Percentiles rank a stretch among this genome's conserved stretches.
phyloP scores from a whole-genome alignment of 2,888 invertebrate genomes.

The Calameuta pallipes region DNA sequence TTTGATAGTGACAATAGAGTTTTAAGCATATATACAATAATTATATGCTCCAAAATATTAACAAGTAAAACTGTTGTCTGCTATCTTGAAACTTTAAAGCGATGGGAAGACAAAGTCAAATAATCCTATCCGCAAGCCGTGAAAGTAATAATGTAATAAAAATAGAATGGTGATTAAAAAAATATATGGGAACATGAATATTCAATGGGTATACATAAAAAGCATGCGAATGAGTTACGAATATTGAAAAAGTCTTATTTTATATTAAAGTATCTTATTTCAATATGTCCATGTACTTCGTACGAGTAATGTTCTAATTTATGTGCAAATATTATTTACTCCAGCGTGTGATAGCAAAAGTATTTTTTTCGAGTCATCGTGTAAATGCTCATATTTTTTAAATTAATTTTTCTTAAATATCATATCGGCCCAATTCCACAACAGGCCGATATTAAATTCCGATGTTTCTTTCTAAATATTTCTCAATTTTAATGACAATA shows the following conservation, averaged over 20 bases:
- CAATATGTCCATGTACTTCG: conserved; percentile 27
- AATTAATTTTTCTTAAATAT: not conserved
- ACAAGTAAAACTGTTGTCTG: not conserved
- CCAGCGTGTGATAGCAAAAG: not conserved
- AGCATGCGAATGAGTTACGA: conserved; percentile 39
- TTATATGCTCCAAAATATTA: not conserved
- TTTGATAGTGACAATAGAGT: not conserved
- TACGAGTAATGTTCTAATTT: not conserved
- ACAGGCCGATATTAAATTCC: not conserved
- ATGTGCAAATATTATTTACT: not conserved
- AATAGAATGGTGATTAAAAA: not conserved
- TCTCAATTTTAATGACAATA: not conserved
- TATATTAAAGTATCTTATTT: conserved; percentile 33
- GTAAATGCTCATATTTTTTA: not conserved
- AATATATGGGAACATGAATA: not conserved
- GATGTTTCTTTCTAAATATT: not conserved
- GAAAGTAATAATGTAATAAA: not conserved
- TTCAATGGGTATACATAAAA: conserved; percentile 7
- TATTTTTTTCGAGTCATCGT: not conserved
- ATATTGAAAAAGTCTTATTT: conserved; percentile 24
- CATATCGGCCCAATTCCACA: not conserved
- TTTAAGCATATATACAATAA: not conserved
- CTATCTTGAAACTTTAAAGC: not conserved
- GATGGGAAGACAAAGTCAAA: not conserved
- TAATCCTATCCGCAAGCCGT: not conserved